Conservation (phyloP, 2,113 vertebrate species). For the Pelvicachromis taeniatus region DNA sequence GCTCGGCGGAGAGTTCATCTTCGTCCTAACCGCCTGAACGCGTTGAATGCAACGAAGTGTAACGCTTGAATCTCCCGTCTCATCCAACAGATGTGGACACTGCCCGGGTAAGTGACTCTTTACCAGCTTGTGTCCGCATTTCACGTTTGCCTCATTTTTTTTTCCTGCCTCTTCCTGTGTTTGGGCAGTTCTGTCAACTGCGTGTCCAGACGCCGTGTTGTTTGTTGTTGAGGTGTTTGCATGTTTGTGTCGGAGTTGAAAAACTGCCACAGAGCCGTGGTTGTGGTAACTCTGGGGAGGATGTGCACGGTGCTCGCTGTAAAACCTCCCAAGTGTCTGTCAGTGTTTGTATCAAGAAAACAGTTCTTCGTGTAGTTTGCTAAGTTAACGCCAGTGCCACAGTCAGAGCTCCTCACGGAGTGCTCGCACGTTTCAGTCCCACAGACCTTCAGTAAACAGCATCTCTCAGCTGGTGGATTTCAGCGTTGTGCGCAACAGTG, state of each 20-base stretch:
- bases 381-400: constrained; percentile 1
- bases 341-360: not conserved
- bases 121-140: constrained; percentile 38
- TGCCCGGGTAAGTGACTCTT: constrained; percentile 72
- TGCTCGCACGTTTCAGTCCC: not conserved
- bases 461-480: not conserved
- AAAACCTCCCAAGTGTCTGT: not conserved
- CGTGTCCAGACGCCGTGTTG: not conserved
- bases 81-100: constrained; percentile 73
- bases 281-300: constrained; percentile 17
- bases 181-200: constrained; percentile 7
- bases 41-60: constrained; percentile 25
- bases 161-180: not conserved
- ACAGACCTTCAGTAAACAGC: not conserved
- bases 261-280: not conserved
- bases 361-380: not conserved
- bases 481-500: constrained; percentile 49
- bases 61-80: constrained; percentile 19
- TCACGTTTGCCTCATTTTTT: constrained; percentile 10
- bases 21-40: not conserved
- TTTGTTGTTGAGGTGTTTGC: not conserved
- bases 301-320: not conserved
- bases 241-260: constrained; percentile 6
- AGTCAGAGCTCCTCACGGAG: not conserved
- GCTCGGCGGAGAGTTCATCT: constrained; percentile 13